phyloP scores from a whole-genome alignment of 1,140 invertebrate genomes.

The Thaumatotibia leucotreta region DNA sequence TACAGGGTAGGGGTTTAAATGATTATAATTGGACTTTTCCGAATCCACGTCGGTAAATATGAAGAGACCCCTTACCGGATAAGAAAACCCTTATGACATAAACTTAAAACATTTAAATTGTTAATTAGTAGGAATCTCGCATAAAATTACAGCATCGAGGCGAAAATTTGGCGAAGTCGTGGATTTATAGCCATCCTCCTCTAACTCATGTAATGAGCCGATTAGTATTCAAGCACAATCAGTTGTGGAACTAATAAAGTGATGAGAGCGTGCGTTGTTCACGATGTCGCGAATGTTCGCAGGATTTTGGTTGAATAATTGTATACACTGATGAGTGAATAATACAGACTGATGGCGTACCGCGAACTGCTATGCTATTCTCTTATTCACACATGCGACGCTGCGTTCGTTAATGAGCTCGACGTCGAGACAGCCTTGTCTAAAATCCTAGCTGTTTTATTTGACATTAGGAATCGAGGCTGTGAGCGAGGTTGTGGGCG shows the following conservation, averaged over 20 bases:
- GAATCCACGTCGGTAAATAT: too few relatives aligned
- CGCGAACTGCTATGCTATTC: too few relatives aligned
- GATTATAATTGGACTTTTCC: too few relatives aligned
- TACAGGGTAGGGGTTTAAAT: too few relatives aligned
- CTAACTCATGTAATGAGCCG: background rate
- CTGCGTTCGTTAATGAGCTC: too few relatives aligned
- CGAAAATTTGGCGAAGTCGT: background rate
- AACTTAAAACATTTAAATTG: slow-evolving; percentile 3
- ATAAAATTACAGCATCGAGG: background rate
- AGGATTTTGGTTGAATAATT: background rate
- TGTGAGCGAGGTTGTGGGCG: too few relatives aligned
- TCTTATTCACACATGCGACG: too few relatives aligned
- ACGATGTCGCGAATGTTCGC: background rate
- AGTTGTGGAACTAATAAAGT: slow-evolving; percentile 10
- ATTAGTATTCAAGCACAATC: slow-evolving; percentile 10
- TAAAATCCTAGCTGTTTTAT: too few relatives aligned
- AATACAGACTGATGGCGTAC: background rate
- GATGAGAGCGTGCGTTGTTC: too few relatives aligned
- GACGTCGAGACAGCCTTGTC: too few relatives aligned
- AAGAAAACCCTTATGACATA: too few relatives aligned
- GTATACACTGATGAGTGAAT: background rate
- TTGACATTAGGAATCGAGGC: too few relatives aligned
- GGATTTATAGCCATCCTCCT: background rate
- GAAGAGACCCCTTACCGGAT: background rate
- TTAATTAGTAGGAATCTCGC: background rate